Conservation (phyloP, 1,140 invertebrate species). For the Sitodiplosis mosellana region DNA sequence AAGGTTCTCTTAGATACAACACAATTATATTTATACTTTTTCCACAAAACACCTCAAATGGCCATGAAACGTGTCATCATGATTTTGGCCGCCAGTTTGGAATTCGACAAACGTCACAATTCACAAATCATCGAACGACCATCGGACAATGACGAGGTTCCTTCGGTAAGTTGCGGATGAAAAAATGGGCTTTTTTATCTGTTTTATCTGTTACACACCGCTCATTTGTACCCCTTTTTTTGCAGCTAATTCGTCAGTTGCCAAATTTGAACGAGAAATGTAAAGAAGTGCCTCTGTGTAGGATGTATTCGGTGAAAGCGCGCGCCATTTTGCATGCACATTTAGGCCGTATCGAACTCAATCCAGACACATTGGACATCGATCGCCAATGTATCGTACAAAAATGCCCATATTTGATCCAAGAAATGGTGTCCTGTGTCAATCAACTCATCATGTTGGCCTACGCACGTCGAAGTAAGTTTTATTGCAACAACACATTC, state of each 20-base stretch:
- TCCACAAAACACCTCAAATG: conserved; percentile 91
- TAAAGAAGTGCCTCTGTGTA: conserved; percentile 81
- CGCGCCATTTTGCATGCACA: conserved; percentile 88
- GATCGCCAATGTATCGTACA: conserved; percentile 76
- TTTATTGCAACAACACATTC: no score
- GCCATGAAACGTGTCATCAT: conserved; percentile 86
- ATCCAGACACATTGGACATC: conserved; percentile 61
- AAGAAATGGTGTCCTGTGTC: conserved; percentile 93
- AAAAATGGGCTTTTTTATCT: conserved; percentile 2
- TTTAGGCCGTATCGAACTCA: conserved; percentile 63
- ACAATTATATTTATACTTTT: conserved; percentile 88
- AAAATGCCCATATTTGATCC: conserved; percentile 88
- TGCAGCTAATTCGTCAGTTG: conserved; percentile 79
- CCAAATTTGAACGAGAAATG: conserved; percentile 88
- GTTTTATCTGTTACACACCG: conserved; percentile 1
- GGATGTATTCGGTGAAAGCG: conserved; percentile 92
- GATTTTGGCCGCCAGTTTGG: conserved; percentile 87
- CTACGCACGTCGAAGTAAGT: conserved; percentile 70
- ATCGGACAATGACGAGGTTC: conserved; percentile 90
- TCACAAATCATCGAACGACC: conserved; percentile 83
- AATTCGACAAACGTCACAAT: conserved; percentile 90
- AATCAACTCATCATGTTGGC: conserved; percentile 85
- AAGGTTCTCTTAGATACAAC: conserved; percentile 91
- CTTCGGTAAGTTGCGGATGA: conserved; percentile 40
- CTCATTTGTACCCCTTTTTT: no score